Conservation (phyloP, 1,140 invertebrate genomes). For the Ganaspis sp. region DNA sequence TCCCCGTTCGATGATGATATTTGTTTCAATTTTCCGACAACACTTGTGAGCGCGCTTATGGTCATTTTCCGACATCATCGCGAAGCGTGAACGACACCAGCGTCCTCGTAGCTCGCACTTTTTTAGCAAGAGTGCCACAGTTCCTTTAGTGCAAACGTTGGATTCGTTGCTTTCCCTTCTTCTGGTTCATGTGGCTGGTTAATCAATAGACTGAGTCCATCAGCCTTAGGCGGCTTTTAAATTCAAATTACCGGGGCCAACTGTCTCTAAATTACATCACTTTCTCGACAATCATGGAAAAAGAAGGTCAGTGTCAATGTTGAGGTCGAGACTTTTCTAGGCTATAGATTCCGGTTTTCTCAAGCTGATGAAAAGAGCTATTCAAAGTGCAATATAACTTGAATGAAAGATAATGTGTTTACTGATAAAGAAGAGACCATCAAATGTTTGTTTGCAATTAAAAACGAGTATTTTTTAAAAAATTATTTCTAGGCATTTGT, state of each 20-base stretch:
- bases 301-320: neutral
- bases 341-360: neutral
- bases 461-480: neutral
- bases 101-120: neutral
- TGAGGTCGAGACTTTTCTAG: neutral
- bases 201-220: neutral
- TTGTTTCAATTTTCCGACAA: neutral
- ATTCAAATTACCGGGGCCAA: neutral
- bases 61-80: neutral
- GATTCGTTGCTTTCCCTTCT: conserved; percentile 19
- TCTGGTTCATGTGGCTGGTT: neutral
- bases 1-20: neutral
- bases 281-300: neutral
- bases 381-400: neutral
- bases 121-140: neutral
- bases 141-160: conserved; percentile 6
- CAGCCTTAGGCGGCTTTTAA: neutral
- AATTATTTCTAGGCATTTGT: neutral
- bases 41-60: neutral
- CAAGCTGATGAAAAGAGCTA: no score
- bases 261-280: neutral
- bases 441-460: neutral
- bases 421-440: neutral
- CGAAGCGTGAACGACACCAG: neutral
- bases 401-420: neutral